Evolutionary conservation across 2,797 vertebrate genomes (phyloP), one percentile per base, ranked within the genome.

Genomic region (Nyctibius grandis): DNA sequence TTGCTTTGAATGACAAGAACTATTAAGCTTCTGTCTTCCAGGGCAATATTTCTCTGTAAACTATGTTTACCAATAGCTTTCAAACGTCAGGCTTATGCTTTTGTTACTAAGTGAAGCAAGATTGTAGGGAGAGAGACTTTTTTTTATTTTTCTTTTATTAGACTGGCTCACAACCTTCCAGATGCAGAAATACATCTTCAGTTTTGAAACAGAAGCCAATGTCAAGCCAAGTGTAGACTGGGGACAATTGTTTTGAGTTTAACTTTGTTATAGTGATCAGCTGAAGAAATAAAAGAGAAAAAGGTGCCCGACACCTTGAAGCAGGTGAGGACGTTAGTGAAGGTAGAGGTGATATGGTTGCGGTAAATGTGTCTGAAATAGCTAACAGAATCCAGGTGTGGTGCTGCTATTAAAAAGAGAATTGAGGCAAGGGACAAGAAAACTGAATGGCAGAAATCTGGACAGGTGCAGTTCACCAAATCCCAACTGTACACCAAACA

Each of bases 1-100:
- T 91, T 85, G 29, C 34, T 94, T 85, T 72, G 72, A 91, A 92
- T 91, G 51, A 57, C 48, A 82, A 73, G 78, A 83, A 89, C 77
- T 80, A 80, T 40, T 64, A 91, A 77, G 22, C 22, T 88, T 87
- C 28, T 83, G 12, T 83, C 64, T 94, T 69, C 25, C 29, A 83
- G 20, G 42, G 28, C 31, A 88, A 40, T 50, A 68, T 84, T 80
- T 92, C 60, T 88, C 50, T 63, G 84, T 74, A 76, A 89, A 73
- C 50, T 67, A 0, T 63, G 61, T 77, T 89, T 95, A 80, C 85
- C 57, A 47, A 20, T 44, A 92, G 53, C 40, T 94, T 78, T 96
- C 75, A 68, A 14, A 68, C 88, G 76, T 83, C 77, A 92, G 1
- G 42, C 7, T 19, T 68, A 77, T n/a, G 21, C 16, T 74, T 80